A percentile compares a stretch with the other conserved stretches of the same genome.
Conservation (phyloP, 2,888 invertebrate species). For the Sesamia inferens region DNA sequence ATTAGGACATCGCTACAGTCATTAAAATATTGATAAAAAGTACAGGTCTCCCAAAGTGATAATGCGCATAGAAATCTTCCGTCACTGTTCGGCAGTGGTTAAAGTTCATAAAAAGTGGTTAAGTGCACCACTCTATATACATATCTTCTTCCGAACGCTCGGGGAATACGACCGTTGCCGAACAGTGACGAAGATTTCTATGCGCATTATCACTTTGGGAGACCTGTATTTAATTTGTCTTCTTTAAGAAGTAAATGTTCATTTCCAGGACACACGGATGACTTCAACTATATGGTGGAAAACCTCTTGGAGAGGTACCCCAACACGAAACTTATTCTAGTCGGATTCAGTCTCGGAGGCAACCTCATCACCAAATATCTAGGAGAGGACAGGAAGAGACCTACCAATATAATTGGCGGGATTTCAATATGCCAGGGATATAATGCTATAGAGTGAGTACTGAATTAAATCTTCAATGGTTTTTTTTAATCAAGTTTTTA, state of each 20-base stretch:
- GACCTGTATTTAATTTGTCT: background rate
- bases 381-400: slow-evolving; percentile 93
- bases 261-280: slow-evolving; percentile 95
- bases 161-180: too few species aligned
- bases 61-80: too few species aligned
- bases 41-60: too few species aligned
- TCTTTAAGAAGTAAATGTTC: slow-evolving; percentile 17
- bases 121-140: too few species aligned
- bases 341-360: slow-evolving; percentile 98
- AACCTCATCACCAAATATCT: slow-evolving; percentile 98
- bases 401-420: slow-evolving; percentile 94
- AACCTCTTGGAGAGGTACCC: slow-evolving; percentile 93
- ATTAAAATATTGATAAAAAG: slow-evolving; percentile 11
- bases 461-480: slow-evolving; percentile 32
- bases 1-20: slow-evolving; percentile 9
- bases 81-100: too few species aligned
- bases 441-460: slow-evolving; percentile 95
- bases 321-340: slow-evolving; percentile 93
- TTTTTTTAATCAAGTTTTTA: slow-evolving; percentile 31
- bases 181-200: too few species aligned
- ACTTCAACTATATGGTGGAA: slow-evolving; percentile 95
- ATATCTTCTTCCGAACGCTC: too few species aligned
- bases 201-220: too few species aligned
- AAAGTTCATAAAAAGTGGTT: too few species aligned
- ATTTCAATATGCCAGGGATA: slow-evolving; percentile 98